Percentiles rank a stretch among this genome's conserved stretches.
Evolutionary conservation across 2,888 invertebrate genomes (phyloP).

Genomic region (Nebria brevicollis): DNA sequence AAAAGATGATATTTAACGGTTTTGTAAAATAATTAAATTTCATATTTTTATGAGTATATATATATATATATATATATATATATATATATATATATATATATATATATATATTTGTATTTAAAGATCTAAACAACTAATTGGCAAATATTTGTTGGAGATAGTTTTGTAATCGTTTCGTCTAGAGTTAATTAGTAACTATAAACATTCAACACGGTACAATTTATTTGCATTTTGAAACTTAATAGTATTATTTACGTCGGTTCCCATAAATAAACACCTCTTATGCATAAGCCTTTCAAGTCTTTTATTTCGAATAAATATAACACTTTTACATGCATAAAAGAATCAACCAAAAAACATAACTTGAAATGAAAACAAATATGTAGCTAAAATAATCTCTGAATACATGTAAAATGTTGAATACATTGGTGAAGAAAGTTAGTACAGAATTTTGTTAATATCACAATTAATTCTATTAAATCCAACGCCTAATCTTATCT

Average conservation of each 20-base stretch:
- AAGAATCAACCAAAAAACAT: no score
- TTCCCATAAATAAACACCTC: not conserved
- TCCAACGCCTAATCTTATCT: conserved; percentile 42
- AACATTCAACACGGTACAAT: conserved; percentile 16
- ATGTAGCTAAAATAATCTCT: not conserved
- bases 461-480: conserved; percentile 48
- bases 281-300: not conserved
- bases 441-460: conserved; percentile 42
- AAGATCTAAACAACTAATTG: conserved; percentile 32
- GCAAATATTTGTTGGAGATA: conserved; percentile 38
- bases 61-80: no score
- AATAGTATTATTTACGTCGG: not conserved
- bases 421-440: not conserved
- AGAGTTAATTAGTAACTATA: conserved; percentile 41
- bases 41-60: not conserved
- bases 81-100: no score
- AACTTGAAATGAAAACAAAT: no score
- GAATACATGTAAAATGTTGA: not conserved
- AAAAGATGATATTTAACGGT: not conserved
- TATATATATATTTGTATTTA: no score
- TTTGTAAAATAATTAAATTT: not conserved
- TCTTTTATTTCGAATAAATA: no score
- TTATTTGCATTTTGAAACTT: conserved; percentile 7
- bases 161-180: conserved; percentile 29
- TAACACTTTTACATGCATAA: no score